phyloP scores from a whole-genome alignment of 1,140 invertebrate species.

The Mizuhopecten yessoensis region DNA sequence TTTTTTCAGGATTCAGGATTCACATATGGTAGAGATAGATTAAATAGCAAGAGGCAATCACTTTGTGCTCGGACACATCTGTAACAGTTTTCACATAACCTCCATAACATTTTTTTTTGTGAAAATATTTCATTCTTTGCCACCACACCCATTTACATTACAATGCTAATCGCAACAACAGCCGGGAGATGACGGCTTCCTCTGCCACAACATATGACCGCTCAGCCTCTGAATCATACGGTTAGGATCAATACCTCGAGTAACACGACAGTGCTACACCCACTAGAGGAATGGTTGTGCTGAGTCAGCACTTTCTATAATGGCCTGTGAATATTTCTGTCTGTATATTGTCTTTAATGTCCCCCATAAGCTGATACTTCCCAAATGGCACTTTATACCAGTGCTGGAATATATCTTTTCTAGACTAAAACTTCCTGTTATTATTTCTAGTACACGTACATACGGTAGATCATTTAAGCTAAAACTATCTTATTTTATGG shows the following conservation, averaged over 20 bases:
- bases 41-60: conserved; percentile 13
- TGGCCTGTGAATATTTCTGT: background rate
- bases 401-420: background rate
- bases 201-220: background rate
- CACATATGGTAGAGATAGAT: conserved; percentile 14
- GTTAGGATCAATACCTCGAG: background rate
- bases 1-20: no score
- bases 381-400: background rate
- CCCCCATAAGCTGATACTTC: background rate
- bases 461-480: no score
- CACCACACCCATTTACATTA: background rate
- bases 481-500: no score
- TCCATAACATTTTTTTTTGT: background rate
- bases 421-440: background rate
- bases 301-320: background rate
- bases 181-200: background rate
- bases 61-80: background rate
- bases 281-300: background rate
- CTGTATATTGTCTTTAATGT: background rate
- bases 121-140: background rate
- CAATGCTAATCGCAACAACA: conserved; percentile 7
- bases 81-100: background rate
- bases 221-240: background rate
- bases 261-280: background rate
- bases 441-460: no score